Percentiles rank a stretch among this genome's conserved stretches.
Evolutionary conservation across 2,888 invertebrate genomes (phyloP).

Genomic region (Tipula confusa): DNA sequence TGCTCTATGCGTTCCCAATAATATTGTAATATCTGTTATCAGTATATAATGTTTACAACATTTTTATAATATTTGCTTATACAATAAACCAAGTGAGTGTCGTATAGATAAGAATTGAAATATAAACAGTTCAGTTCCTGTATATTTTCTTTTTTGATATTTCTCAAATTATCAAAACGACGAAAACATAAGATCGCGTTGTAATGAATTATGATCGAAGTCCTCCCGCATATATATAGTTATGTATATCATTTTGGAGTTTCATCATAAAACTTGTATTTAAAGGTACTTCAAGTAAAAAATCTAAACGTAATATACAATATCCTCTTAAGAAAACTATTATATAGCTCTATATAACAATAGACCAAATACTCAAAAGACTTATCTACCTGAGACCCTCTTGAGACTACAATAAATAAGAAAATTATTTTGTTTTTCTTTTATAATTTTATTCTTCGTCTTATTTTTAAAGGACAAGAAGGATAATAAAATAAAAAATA

Average conservation of each 20-base stretch:
- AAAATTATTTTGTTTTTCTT: background rate
- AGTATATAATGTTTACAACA: background rate
- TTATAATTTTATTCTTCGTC: background rate
- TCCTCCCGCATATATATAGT: background rate
- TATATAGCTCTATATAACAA: background rate
- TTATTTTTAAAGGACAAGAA: background rate
- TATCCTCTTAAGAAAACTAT: background rate
- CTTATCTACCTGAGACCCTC: constrained; percentile 6
- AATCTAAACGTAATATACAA: background rate
- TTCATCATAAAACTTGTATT: background rate
- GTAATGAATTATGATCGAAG: background rate
- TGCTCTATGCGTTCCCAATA: background rate
- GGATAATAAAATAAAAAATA: constrained; percentile 7
- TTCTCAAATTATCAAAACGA: background rate
- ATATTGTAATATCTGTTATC: background rate
- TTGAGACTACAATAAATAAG: constrained; percentile 20
- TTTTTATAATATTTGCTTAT: background rate
- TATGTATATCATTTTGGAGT: background rate
- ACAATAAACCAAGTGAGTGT: constrained; percentile 20
- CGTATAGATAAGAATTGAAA: constrained; percentile 20
- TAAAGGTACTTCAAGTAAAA: background rate
- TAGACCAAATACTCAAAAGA: background rate
- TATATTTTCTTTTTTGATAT: background rate
- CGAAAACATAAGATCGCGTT: background rate
- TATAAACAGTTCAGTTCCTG: background rate